phyloP scores from a whole-genome alignment of 2,113 vertebrate species.

The Trichechus manatus region DNA sequence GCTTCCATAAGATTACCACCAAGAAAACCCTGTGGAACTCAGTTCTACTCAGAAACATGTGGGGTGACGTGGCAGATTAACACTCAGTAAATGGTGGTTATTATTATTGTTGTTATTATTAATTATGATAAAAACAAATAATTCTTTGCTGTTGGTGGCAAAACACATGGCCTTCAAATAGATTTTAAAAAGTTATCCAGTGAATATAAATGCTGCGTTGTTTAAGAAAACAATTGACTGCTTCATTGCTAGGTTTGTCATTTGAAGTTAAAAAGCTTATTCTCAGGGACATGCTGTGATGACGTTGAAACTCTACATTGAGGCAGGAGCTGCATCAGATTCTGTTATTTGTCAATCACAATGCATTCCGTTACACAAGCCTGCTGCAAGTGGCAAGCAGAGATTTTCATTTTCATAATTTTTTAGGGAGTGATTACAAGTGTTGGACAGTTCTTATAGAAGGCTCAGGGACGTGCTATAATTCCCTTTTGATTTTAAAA shows the following conservation, averaged over 20 bases:
- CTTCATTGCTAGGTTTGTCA: neutral
- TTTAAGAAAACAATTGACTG: neutral
- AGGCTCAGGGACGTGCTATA: neutral
- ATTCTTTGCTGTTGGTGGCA: neutral
- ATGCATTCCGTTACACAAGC: neutral
- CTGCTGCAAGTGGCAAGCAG: neutral
- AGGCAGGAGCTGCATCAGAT: neutral
- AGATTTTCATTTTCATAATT: conserved; percentile 28
- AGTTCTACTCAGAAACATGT: neutral
- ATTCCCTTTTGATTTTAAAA: conserved; percentile 50
- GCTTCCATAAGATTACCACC: neutral
- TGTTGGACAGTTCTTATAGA: conserved; percentile 13
- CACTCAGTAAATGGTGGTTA: neutral
- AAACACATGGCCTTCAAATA: neutral
- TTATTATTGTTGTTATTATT: neutral
- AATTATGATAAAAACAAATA: conserved; percentile 41
- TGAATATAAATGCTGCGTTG: neutral
- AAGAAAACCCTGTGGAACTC: neutral
- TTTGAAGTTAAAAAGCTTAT: neutral
- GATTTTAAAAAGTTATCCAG: neutral
- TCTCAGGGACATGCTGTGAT: neutral
- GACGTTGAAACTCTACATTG: neutral
- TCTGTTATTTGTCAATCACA: neutral
- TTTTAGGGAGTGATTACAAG: neutral
- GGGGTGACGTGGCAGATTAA: neutral